phyloP scores from a whole-genome alignment of 2,888 invertebrate genomes.

The Calephelis perditalis region DNA sequence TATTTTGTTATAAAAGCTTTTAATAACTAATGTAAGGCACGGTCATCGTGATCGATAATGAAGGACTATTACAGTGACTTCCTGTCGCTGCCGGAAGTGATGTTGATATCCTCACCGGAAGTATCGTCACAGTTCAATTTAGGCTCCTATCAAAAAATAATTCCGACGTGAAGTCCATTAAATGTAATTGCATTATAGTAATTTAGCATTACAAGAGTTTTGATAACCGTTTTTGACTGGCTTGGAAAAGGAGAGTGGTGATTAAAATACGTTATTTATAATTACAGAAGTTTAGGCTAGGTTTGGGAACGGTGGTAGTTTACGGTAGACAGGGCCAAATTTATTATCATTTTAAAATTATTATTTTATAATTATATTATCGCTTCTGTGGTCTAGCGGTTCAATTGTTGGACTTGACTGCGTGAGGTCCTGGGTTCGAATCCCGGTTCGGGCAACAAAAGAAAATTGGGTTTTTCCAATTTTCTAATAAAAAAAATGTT shows the following conservation, averaged over 20 bases:
- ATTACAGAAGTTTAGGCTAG: too few species aligned
- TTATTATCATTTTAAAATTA: too few species aligned
- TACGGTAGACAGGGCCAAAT: too few species aligned
- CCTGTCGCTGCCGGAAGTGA: slow-evolving; percentile 47
- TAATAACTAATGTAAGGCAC: background rate
- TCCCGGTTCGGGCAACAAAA: too few species aligned
- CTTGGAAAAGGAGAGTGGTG: background rate
- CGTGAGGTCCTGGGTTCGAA: too few species aligned
- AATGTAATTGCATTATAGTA: slow-evolving; percentile 3
- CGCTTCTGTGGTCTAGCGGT: too few species aligned
- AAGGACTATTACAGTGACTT: slow-evolving; percentile 25
- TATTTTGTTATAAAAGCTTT: background rate
- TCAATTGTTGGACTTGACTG: too few species aligned
- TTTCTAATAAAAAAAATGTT: too few species aligned
- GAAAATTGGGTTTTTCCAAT: too few species aligned
- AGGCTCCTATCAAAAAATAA: slow-evolving; percentile 21
- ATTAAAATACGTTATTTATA: too few species aligned
- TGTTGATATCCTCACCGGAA: slow-evolving; percentile 50
- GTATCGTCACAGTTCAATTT: slow-evolving; percentile 50
- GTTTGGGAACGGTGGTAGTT: too few species aligned
- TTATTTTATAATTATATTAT: too few species aligned
- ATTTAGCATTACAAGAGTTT: background rate
- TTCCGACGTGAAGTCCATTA: background rate
- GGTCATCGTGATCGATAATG: slow-evolving; percentile 9
- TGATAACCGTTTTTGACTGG: background rate